Percentiles rank a stretch among this genome's conserved stretches.
These are phyloP conservation scores for Acanthaster planci DNA, from an alignment of 35 echinoderm and acorn worm genomes.

Conservation along the genomic window DNA sequence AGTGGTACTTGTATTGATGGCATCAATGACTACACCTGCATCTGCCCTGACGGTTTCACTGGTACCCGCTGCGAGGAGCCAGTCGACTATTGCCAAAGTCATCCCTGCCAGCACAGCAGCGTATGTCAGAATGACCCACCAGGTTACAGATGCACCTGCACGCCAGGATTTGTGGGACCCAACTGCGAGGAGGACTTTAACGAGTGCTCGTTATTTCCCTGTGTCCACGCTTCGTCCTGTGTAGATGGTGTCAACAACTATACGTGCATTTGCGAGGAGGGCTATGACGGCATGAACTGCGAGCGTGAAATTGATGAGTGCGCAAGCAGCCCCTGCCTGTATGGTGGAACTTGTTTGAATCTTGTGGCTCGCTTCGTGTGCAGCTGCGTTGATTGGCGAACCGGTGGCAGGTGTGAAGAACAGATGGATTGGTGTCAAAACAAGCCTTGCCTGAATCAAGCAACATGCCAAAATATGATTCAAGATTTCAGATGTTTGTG, in stretches of 20 bases:
- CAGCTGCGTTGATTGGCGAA: not conserved
- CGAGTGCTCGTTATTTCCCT: slow-evolving; percentile 2
- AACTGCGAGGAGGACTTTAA: slow-evolving; percentile 22
- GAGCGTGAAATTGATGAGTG: slow-evolving; percentile 37
- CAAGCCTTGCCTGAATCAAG: too few species aligned
- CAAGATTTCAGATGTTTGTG: too few species aligned
- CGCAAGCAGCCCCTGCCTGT: not conserved
- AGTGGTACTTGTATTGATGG: slow-evolving; percentile 67
- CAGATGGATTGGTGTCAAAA: slow-evolving; percentile 2
- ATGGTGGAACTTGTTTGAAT: not conserved
- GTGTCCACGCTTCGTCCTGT: slow-evolving; percentile 10
- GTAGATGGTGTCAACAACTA: slow-evolving; percentile 26
- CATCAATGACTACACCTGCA: slow-evolving; percentile 40
- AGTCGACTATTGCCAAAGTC: slow-evolving; percentile 24
- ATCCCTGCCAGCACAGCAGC: slow-evolving; percentile 49
- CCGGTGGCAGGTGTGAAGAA: slow-evolving; percentile 31
- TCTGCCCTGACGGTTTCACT: slow-evolving; percentile 56
- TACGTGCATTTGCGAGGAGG: slow-evolving; percentile 21
- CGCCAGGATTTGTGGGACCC: slow-evolving; percentile 9
- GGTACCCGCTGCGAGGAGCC: slow-evolving; percentile 63
- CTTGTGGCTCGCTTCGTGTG: not conserved
- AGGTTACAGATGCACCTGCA: slow-evolving; percentile 14
- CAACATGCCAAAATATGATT: slow-evolving; percentile 57
- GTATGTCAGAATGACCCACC: slow-evolving; percentile 22
- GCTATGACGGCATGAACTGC: slow-evolving; percentile 21